Percentiles rank a stretch among this genome's conserved stretches.
Conservation (phyloP, 2,888 invertebrate species). For the Drosophila cognata region DNA sequence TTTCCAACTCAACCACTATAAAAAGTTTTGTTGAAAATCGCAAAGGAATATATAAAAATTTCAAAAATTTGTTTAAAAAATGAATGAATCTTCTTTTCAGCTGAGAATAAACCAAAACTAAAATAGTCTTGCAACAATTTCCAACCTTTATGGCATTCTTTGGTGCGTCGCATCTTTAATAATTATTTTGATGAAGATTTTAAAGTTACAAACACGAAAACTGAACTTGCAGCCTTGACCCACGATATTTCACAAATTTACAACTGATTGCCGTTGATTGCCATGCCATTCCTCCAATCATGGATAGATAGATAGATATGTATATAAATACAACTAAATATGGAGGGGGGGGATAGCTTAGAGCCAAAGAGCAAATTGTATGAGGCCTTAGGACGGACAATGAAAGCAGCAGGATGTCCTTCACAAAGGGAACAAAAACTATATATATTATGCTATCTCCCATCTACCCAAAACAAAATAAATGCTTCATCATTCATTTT, state of each 20-base stretch:
- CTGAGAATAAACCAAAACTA: background rate
- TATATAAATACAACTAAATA: background rate
- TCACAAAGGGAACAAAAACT: constrained; percentile 14
- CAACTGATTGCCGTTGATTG: background rate
- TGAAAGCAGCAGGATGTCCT: constrained; percentile 30
- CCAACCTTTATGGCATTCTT: background rate
- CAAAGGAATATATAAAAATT: background rate
- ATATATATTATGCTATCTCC: background rate
- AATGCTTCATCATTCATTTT: constrained; percentile 5
- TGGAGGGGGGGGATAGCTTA: background rate
- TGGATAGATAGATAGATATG: background rate
- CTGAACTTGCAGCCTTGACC: background rate
- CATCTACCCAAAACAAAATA: background rate
- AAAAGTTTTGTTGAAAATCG: background rate
- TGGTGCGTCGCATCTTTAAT: background rate
- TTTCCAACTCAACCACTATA: no score
- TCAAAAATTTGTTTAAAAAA: background rate
- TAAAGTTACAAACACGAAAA: background rate
- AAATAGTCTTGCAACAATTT: background rate
- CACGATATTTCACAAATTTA: background rate
- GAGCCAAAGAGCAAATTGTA: constrained; percentile 1
- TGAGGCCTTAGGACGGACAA: background rate
- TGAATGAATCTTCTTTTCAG: background rate
- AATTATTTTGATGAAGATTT: background rate
- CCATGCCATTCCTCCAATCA: background rate